Conservation (phyloP, 2,113 vertebrate species). For the Trachemys scripta region DNA sequence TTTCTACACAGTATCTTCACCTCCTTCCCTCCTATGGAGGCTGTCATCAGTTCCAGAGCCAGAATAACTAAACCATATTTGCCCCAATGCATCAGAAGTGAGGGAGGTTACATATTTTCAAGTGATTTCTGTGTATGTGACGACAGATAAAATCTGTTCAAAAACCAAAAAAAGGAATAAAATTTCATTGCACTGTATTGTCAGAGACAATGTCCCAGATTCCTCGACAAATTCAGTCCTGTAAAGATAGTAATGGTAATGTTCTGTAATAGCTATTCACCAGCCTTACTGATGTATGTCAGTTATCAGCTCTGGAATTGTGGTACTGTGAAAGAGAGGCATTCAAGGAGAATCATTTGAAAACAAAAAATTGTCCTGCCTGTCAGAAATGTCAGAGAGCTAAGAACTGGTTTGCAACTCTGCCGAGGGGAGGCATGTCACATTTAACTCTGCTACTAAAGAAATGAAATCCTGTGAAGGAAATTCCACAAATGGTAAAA, state of each 20-base stretch:
- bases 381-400: conserved; percentile 42
- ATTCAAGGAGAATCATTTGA: conserved; percentile 8
- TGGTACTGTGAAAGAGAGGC: background rate
- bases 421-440: background rate
- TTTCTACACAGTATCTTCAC: background rate
- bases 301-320: background rate
- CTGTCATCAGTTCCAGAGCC: background rate
- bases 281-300: background rate
- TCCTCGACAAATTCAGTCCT: background rate
- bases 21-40: background rate
- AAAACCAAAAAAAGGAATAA: background rate
- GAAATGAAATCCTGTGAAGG: background rate
- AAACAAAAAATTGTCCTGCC: conserved; percentile 35
- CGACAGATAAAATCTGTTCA: background rate
- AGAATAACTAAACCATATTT: background rate
- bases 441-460: background rate
- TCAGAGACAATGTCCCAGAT: background rate
- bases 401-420: conserved; percentile 14
- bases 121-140: background rate
- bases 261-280: background rate
- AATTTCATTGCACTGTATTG: background rate
- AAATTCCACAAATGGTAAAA: background rate
- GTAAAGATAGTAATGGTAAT: background rate
- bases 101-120: background rate
- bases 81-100: background rate